Conservation (phyloP, 1,140 invertebrate species). For the Nomia melanderi region DNA sequence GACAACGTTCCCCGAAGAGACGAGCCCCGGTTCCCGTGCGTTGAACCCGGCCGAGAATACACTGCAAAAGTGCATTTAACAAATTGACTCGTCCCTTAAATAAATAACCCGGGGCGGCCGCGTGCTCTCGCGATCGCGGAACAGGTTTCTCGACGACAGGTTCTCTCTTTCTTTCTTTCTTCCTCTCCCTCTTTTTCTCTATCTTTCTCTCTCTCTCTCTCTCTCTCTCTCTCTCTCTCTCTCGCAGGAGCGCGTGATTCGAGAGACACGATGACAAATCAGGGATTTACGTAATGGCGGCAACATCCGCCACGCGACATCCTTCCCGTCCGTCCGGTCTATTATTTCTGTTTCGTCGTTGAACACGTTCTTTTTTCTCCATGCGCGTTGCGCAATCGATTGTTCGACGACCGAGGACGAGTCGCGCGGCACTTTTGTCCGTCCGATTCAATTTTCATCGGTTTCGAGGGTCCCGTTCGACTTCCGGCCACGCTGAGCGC, state of each 20-base stretch:
- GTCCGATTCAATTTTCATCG: not conserved
- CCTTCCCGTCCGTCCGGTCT: not conserved
- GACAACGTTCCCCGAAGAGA: not conserved
- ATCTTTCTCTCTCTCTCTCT: too few relatives aligned
- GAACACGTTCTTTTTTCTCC: conserved; percentile 5
- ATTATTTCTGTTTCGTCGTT: conserved; percentile 30
- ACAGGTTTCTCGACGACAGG: conserved; percentile 17
- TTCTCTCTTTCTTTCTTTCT: too few relatives aligned
- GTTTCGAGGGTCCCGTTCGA: not conserved
- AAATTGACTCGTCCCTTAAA: conserved; percentile 11
- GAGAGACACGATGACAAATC: conserved; percentile 30
- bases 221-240: too few relatives aligned
- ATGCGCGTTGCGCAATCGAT: conserved; percentile 20
- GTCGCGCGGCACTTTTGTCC: not conserved
- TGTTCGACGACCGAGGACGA: not conserved
- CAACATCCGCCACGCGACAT: conserved; percentile 47
- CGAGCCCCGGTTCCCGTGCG: not conserved
- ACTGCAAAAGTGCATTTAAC: not conserved
- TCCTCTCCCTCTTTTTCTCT: too few relatives aligned
- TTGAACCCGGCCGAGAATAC: not conserved
- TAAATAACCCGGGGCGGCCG: not conserved
- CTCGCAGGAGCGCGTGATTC: too few relatives aligned
- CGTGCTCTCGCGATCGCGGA: not conserved
- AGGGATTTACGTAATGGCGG: conserved; percentile 35
- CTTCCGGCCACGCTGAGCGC: not conserved